phyloP scores from a whole-genome alignment of 1,140 invertebrate species.

The Portunus trituberculatus region DNA sequence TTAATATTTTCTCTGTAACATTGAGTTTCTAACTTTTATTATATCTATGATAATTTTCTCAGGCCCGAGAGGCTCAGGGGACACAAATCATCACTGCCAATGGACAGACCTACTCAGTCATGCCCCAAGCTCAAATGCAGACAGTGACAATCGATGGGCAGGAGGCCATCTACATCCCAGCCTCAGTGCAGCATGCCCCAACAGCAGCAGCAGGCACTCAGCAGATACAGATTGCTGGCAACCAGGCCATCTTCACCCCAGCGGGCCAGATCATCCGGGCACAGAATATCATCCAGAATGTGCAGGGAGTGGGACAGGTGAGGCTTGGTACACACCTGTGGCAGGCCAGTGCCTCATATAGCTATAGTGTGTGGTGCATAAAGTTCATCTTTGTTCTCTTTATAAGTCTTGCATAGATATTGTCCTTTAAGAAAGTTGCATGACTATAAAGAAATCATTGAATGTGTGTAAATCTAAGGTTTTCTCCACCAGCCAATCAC shows the following conservation, averaged over 20 bases:
- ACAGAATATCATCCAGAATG: conserved; percentile 67
- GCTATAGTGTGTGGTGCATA: background rate
- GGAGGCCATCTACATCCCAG: conserved; percentile 93
- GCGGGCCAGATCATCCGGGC: conserved; percentile 64
- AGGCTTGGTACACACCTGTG: conserved; percentile 21
- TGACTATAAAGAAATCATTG: no score
- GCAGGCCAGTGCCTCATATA: background rate
- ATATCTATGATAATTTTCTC: background rate
- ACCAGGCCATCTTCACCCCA: conserved; percentile 65
- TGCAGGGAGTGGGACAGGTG: conserved; percentile 66
- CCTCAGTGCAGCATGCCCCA: conserved; percentile 72
- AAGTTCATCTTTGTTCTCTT: no score
- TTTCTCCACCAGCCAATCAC: conserved; percentile 55
- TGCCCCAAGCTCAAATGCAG: conserved; percentile 85
- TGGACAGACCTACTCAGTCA: conserved; percentile 79
- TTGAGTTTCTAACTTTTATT: background rate
- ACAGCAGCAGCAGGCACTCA: conserved; percentile 56
- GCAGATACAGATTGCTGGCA: conserved; percentile 72
- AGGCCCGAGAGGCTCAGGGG: conserved; percentile 59
- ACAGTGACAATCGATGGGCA: conserved; percentile 95
- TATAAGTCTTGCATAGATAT: no score
- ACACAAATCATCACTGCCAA: conserved; percentile 76
- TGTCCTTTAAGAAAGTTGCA: no score
- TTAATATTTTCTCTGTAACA: no score
- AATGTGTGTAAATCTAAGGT: background rate